These are phyloP conservation scores for Falco naumanni DNA, from an alignment of 2,797 vertebrate genomes.

Conservation along the genomic window DNA sequence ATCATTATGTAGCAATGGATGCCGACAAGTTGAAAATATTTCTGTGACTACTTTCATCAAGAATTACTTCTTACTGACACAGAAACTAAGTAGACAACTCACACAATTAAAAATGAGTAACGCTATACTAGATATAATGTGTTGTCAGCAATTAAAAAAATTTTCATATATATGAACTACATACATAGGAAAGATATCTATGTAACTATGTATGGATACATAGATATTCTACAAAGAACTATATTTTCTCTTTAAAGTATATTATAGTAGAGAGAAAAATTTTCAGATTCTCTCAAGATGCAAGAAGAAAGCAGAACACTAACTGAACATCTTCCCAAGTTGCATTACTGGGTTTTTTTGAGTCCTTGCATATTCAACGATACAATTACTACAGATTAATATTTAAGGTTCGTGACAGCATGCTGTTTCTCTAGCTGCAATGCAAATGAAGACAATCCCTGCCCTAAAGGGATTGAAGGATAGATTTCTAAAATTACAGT, in stretches of 20 bases:
- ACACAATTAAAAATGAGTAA: background rate
- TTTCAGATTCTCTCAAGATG: background rate
- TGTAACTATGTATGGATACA: background rate
- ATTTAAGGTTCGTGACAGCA: background rate
- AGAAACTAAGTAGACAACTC: background rate
- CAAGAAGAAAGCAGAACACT: background rate
- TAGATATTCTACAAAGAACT: background rate
- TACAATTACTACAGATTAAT: background rate
- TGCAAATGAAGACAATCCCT: background rate
- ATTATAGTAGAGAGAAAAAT: background rate
- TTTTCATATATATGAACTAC: background rate
- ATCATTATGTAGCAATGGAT: background rate
- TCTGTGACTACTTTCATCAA: background rate
- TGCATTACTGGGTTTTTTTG: background rate
- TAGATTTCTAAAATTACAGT: background rate
- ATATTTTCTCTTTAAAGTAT: background rate
- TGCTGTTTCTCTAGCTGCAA: background rate
- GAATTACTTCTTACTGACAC: background rate
- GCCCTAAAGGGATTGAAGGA: background rate
- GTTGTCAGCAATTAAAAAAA: background rate
- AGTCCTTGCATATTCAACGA: background rate
- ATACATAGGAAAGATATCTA: background rate
- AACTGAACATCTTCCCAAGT: background rate
- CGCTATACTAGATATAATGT: background rate
- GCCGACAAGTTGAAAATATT: background rate